Conservation (phyloP, 2,113 vertebrate genomes). For the Laterallus jamaicensis region DNA sequence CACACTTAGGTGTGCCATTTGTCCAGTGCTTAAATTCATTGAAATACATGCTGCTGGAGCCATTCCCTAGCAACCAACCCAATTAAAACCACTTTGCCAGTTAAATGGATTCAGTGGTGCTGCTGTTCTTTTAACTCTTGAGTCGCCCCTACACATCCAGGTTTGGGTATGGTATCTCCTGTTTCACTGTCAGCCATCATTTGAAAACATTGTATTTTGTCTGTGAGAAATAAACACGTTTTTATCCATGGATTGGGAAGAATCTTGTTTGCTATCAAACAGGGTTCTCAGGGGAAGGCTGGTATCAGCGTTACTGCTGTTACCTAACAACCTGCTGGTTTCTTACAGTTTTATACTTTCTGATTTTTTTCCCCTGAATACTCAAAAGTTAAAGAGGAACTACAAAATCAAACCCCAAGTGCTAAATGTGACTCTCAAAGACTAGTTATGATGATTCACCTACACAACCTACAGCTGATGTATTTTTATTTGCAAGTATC, state of each 20-base stretch:
- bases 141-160: neutral
- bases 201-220: neutral
- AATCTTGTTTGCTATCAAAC: neutral
- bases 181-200: neutral
- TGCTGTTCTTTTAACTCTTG: constrained; percentile 3
- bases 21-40: constrained; percentile 6
- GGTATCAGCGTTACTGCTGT: neutral
- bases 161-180: neutral
- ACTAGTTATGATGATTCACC: neutral
- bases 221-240: neutral
- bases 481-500: neutral
- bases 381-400: neutral
- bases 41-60: neutral
- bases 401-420: constrained; percentile 12
- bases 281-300: neutral
- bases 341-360: neutral
- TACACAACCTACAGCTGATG: neutral
- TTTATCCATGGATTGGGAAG: neutral
- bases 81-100: constrained; percentile 71
- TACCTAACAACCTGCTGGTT: neutral
- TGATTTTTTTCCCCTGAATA: neutral
- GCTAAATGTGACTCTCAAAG: neutral
- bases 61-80: constrained; percentile 73
- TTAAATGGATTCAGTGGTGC: constrained; percentile 30
- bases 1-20: constrained; percentile 28